Conservation (phyloP, 2,888 invertebrate species). For the Liodrosophila aerea region DNA sequence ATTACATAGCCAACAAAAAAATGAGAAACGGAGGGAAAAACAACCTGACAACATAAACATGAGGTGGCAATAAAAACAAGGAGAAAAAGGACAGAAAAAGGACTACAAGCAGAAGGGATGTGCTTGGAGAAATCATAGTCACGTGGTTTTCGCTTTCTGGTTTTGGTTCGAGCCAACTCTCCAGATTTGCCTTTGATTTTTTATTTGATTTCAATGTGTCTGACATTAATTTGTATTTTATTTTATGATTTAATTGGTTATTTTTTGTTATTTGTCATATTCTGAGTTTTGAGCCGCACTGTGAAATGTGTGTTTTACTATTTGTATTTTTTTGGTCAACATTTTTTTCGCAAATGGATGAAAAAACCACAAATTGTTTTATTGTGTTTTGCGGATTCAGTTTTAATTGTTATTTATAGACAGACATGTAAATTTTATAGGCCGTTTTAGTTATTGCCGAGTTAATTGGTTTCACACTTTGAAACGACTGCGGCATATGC, state of each 20-base stretch:
- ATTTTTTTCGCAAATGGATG: slow-evolving; percentile 31
- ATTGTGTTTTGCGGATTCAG: slow-evolving; percentile 50
- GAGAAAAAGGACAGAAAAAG: slow-evolving; percentile 38
- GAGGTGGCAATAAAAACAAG: slow-evolving; percentile 59
- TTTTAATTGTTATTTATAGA: slow-evolving; percentile 65
- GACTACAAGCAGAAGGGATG: slow-evolving; percentile 15
- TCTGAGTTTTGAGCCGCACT: slow-evolving; percentile 54
- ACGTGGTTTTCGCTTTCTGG: slow-evolving; percentile 18
- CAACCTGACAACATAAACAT: slow-evolving; percentile 71
- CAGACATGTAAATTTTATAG: slow-evolving; percentile 33
- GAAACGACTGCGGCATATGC: slow-evolving; percentile 5
- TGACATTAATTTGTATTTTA: slow-evolving; percentile 20
- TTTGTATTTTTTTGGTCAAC: slow-evolving; percentile 12
- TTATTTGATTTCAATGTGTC: slow-evolving; percentile 39
- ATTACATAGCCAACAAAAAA: slow-evolving; percentile 54
- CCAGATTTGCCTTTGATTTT: slow-evolving; percentile 13
- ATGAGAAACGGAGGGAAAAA: slow-evolving; percentile 31
- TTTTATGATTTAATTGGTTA: slow-evolving; percentile 38
- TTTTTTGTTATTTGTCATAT: slow-evolving; percentile 20
- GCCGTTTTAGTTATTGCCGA: slow-evolving; percentile 15
- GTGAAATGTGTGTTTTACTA: slow-evolving; percentile 29
- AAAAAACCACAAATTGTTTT: slow-evolving; percentile 68
- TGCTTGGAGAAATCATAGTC: slow-evolving; percentile 3
- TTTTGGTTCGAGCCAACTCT: slow-evolving; percentile 42
- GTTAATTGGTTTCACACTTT: slow-evolving; percentile 37